Evolutionary conservation across 1,140 invertebrate species (phyloP).

Genomic region (Hestina assimilis): DNA sequence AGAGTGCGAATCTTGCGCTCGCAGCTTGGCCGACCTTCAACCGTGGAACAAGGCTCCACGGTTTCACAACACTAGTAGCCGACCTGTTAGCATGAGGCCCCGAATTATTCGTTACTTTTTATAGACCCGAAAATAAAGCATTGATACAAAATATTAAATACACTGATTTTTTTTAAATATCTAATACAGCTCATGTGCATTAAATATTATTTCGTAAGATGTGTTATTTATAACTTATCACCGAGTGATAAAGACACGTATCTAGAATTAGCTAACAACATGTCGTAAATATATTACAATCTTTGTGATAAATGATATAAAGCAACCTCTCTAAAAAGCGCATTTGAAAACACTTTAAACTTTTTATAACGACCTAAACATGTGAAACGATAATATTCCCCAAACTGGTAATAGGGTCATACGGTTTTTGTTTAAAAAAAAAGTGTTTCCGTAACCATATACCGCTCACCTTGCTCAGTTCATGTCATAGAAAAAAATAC

Average conservation of each 20-base stretch:
- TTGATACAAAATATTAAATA: no score
- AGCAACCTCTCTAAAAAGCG: background rate
- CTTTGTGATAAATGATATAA: background rate
- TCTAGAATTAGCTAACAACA: background rate
- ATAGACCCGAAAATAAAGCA: conserved; percentile 1
- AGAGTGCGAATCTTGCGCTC: conserved; percentile 35
- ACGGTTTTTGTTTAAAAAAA: conserved; percentile 42
- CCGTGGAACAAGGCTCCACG: conserved; percentile 12
- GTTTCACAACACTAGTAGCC: conserved; percentile 17
- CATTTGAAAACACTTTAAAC: conserved; percentile 31
- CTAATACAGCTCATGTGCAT: no score
- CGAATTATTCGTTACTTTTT: background rate
- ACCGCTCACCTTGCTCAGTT: conserved; percentile 64
- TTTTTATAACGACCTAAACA: conserved; percentile 37
- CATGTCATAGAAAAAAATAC: conserved; percentile 54
- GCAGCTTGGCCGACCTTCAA: conserved; percentile 54
- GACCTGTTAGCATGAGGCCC: conserved; percentile 18
- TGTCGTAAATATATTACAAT: background rate
- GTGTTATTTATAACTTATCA: background rate
- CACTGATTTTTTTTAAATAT: no score
- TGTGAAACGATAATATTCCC: conserved; percentile 56
- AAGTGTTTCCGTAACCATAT: conserved; percentile 72
- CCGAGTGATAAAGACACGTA: background rate
- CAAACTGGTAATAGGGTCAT: conserved; percentile 62
- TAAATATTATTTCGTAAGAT: background rate